A percentile compares a stretch with the other conserved stretches of the same genome.
Evolutionary conservation across 2,888 invertebrate species (phyloP).

Genomic region (Temnothorax rugatulus): DNA sequence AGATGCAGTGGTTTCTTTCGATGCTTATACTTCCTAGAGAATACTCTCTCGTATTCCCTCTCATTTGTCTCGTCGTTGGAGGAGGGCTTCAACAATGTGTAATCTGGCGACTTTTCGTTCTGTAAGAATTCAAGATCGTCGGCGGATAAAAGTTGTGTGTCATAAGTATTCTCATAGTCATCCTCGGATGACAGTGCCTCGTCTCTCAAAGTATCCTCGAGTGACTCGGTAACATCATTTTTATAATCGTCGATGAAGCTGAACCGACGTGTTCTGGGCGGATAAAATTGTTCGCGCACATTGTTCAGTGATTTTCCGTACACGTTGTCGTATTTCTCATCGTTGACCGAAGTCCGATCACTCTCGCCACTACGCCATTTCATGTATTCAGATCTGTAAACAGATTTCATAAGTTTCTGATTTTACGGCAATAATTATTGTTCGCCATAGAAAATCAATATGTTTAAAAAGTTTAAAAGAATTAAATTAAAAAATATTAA

Average conservation of each 20-base stretch:
- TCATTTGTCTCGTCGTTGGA: constrained; percentile 71
- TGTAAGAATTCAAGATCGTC: constrained; percentile 62
- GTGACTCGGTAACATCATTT: constrained; percentile 55
- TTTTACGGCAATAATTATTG: constrained; percentile 50
- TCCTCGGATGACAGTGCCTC: constrained; percentile 8
- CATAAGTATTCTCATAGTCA: not conserved
- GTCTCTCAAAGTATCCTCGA: constrained; percentile 51
- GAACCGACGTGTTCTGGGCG: constrained; percentile 59
- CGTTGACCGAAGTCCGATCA: constrained; percentile 27
- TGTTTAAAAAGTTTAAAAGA: not conserved
- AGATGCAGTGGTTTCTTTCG: constrained; percentile 55
- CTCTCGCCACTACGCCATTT: constrained; percentile 57
- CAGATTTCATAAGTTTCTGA: constrained; percentile 27
- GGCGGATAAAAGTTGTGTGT: not conserved
- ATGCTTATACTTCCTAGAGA: constrained; percentile 77
- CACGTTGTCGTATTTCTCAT: constrained; percentile 33
- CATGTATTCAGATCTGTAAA: constrained; percentile 51
- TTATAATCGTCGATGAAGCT: constrained; percentile 45
- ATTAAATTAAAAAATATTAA: not conserved
- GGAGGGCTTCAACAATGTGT: constrained; percentile 30
- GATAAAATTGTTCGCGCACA: constrained; percentile 60
- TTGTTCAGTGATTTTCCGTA: constrained; percentile 45
- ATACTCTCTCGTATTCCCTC: constrained; percentile 76
- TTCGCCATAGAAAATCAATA: constrained; percentile 22
- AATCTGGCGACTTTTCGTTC: constrained; percentile 51